phyloP scores from a whole-genome alignment of 2,888 invertebrate genomes.

The Dexiosoma caninum region DNA sequence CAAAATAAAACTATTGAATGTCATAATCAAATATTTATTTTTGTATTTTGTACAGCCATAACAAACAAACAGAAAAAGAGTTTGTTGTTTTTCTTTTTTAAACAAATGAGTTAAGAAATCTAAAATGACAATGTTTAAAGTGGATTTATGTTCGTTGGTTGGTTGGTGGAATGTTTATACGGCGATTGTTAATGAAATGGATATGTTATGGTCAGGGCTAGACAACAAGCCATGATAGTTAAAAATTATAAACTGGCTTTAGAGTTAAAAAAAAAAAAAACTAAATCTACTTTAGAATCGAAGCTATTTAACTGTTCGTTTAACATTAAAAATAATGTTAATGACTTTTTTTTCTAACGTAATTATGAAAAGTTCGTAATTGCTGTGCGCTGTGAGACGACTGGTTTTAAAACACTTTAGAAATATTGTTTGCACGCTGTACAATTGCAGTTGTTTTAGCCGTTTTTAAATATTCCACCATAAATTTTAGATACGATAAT shows the following conservation, averaged over 20 bases:
- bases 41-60: not conserved
- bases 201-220: conserved; percentile 61
- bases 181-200: conserved; percentile 57
- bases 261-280: not conserved
- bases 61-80: not conserved
- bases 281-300: not conserved
- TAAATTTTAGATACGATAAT: no score
- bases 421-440: no score
- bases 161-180: not conserved
- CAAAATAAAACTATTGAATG: conserved; percentile 36
- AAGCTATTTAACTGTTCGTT: not conserved
- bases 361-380: no score
- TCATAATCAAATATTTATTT: conserved; percentile 51
- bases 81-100: not conserved
- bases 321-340: no score
- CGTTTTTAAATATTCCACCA: no score
- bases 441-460: no score
- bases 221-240: conserved; percentile 13
- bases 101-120: conserved; percentile 33
- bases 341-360: no score
- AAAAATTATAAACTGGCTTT: conserved; percentile 3
- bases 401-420: no score
- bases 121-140: conserved; percentile 45
- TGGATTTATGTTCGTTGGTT: conserved; percentile 23
- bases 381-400: no score